Percentiles rank a stretch among this genome's conserved stretches.
Evolutionary conservation across 2,888 invertebrate genomes (phyloP).

Genomic region (Polydrusus pterygomalis): DNA sequence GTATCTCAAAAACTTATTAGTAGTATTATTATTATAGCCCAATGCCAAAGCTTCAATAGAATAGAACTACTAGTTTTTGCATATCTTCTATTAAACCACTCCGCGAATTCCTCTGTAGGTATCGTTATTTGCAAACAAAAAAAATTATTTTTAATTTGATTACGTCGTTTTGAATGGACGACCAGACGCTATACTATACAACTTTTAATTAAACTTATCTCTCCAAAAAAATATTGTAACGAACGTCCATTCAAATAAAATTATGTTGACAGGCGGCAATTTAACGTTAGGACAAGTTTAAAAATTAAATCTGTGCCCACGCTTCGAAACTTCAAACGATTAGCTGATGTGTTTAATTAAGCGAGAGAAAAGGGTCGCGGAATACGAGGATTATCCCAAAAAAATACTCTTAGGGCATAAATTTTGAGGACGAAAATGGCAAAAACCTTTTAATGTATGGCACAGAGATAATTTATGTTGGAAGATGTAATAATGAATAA

Average conservation of each 20-base stretch:
- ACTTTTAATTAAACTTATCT: neutral
- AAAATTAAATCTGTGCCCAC: conserved; percentile 22
- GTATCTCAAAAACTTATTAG: too few species aligned
- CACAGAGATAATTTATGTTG: too few species aligned
- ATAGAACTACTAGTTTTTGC: too few species aligned
- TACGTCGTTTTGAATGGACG: too few species aligned
- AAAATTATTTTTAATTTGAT: too few species aligned
- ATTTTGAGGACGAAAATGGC: neutral
- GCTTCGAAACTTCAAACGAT: conserved; percentile 17
- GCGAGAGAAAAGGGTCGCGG: neutral
- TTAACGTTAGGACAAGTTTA: conserved; percentile 7
- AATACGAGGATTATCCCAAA: neutral
- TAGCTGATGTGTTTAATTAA: conserved; percentile 21
- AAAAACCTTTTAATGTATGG: neutral
- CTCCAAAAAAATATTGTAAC: neutral
- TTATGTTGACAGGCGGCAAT: conserved; percentile 20
- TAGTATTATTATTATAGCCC: too few species aligned
- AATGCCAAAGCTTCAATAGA: too few species aligned
- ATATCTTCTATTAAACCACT: too few species aligned
- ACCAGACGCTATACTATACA: too few species aligned
- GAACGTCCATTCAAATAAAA: neutral
- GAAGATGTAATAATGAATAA: too few species aligned
- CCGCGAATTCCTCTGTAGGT: too few species aligned
- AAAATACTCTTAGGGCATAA: neutral
- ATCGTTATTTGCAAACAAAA: too few species aligned